Evolutionary conservation across 1,140 invertebrate genomes (phyloP), one percentile per base, ranked within the genome.

Genomic region (Epicauta chinensis): DNA sequence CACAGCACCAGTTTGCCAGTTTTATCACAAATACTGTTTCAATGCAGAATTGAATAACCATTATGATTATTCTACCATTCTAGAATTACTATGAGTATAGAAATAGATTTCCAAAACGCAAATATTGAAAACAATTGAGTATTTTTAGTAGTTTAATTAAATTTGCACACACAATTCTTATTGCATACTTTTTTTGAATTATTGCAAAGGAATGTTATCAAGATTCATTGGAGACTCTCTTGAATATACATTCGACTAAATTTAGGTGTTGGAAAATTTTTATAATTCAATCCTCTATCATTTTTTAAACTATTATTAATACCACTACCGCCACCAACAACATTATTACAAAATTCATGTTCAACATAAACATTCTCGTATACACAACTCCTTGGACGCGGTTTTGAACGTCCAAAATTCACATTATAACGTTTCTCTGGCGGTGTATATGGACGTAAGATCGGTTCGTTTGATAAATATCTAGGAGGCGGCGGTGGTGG

Each of bases 161-260:
- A n/a, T n/a, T n/a, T n/a, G n/a, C n/a, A n/a, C n/a, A n/a, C n/a
- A n/a, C n/a, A n/a, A n/a, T n/a, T n/a, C n/a, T n/a, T n/a, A n/a
- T n/a, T 23, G 17, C n/a, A n/a, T n/a, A n/a, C n/a, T 23, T 23
- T 23, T 23, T 23, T 1, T 1, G 7, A 23, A 23, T 23, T 23
- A 23, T 23, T 23, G 23, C 23, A 23, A 23, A 7, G 23, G 23
- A 23, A 23, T 23, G 32, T n/a, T 34, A 7, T 10, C 6, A 34
- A n/a, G 3, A 39, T 39, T 48, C 41, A 65, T 16, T 63, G 42
- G 39, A 63, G 58, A 63, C 57, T 56, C 50, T 66, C 61, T 45
- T 70, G 68, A 17, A 70, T 64, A 47, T 68, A 70, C 50, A 64
- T 61, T 13, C 55, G 62, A 60, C 62, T 70, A 55, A 68, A 70